These are phyloP conservation scores for Orthosia gracilis DNA, from an alignment of 2,888 invertebrate genomes.

Conservation along the genomic window DNA sequence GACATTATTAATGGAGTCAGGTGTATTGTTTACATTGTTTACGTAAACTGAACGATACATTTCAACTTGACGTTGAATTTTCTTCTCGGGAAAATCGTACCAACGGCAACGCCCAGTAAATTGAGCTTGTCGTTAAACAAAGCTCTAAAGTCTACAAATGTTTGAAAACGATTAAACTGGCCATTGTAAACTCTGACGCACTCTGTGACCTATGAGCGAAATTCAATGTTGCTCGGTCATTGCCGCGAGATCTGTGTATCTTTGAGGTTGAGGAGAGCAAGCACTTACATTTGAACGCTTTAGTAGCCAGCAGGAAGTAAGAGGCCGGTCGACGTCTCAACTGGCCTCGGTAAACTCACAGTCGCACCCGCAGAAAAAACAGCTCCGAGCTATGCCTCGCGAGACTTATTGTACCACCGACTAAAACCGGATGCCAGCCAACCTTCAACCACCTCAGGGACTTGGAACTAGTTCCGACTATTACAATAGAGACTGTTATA, in stretches of 20 bases:
- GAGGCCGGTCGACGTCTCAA: constrained; percentile 69
- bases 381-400: constrained; percentile 66
- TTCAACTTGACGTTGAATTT: background rate
- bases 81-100: background rate
- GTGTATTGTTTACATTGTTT: constrained; percentile 61
- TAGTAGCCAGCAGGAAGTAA: constrained; percentile 75
- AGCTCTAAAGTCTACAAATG: constrained; percentile 18
- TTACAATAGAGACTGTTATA: constrained; percentile 67
- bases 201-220: constrained; percentile 42
- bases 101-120: background rate
- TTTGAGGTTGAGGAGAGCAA: constrained; percentile 53
- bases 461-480: constrained; percentile 75
- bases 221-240: constrained; percentile 42
- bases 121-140: constrained; percentile 15
- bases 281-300: constrained; percentile 44
- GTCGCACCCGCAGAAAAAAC: constrained; percentile 75
- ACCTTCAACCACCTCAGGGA: constrained; percentile 77
- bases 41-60: constrained; percentile 18
- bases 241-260: constrained; percentile 36
- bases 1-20: constrained; percentile 62
- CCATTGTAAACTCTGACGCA: background rate
- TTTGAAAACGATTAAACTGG: constrained; percentile 19
- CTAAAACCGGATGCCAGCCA: constrained; percentile 77
- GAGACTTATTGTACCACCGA: constrained; percentile 74
- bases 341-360: constrained; percentile 70